Conservation (phyloP, 2,888 invertebrate species). For the Abrostola triplasia region DNA sequence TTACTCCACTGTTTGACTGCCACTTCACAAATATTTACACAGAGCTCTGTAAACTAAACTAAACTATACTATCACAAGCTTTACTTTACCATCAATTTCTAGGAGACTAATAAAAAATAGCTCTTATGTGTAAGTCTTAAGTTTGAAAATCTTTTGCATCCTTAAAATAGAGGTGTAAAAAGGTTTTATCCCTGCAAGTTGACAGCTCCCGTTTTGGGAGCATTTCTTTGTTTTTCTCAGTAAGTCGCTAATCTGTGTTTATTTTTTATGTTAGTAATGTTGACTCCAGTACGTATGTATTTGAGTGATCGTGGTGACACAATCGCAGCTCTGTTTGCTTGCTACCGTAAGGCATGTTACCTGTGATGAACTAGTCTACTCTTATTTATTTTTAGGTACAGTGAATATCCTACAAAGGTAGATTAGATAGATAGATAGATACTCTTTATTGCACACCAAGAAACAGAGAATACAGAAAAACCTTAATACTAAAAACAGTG, state of each 20-base stretch:
- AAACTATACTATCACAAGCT: constrained; percentile 54
- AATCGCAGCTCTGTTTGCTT: constrained; percentile 34
- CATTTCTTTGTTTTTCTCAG: constrained; percentile 75
- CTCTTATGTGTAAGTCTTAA: constrained; percentile 42
- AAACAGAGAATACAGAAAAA: no score
- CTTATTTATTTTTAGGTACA: background rate
- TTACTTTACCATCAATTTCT: constrained; percentile 47
- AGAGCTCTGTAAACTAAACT: constrained; percentile 73
- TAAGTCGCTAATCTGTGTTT: constrained; percentile 76
- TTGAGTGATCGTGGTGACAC: constrained; percentile 43
- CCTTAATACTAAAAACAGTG: no score
- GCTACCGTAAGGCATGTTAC: constrained; percentile 24
- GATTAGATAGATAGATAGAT: background rate
- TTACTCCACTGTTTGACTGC: constrained; percentile 73
- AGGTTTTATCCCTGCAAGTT: constrained; percentile 53
- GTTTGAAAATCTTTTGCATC: constrained; percentile 18
- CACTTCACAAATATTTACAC: constrained; percentile 79
- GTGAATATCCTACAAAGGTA: background rate
- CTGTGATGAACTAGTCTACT: background rate
- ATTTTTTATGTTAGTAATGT: constrained; percentile 51
- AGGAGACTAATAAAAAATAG: constrained; percentile 11
- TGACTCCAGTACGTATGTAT: constrained; percentile 47
- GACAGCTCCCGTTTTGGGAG: constrained; percentile 79
- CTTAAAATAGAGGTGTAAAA: constrained; percentile 21
- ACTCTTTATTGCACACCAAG: no score